Evolutionary conservation across 2,797 vertebrate species (phyloP), one percentile per base, ranked within the genome.

Genomic region (Steatocranus sp.): DNA sequence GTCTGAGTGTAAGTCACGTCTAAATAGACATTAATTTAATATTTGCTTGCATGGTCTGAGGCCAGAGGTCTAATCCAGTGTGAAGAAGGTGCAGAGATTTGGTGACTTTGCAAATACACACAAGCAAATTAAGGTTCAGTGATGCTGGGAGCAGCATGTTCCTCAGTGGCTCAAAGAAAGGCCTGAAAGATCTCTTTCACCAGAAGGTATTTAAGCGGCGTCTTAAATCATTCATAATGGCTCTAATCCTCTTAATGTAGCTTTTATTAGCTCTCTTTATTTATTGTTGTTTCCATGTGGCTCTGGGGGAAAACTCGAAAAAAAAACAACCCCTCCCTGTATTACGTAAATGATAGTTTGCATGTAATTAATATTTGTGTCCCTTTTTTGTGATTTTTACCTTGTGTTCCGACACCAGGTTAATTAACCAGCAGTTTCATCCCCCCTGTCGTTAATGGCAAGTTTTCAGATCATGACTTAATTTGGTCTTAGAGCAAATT

Each of bases 171-270:
- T 91, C 63, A 23, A 70, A 82, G 34, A 83, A 51, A 76, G 81
- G 78, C 78, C 43, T 86, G 36, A 78, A 79, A 87, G 79, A 77
- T 75, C 83, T 79, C 54, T 56, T 87, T 77, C 76, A 83, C 87
- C 83, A 79, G 87, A 91, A 94, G 85, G 86, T 88, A 80, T 92
- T 92, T 92, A 88, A 91, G 75, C 68, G 30, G 58, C 23, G 11
- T 88, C 82, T 90, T 95, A 68, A 95, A 94, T 96, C 90, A 96
- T 95, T 96, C 88, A 96, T 89, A 83, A 76, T 25, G 32, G 63
- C 76, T 11, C 85, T 91, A 90, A 93, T 94, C 88, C 89, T 89
- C 91, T 89, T 93, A 86, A 92, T 93, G 86, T 91, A 87, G 87
- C 90, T 87, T 93, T 90, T 95, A 92, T 93, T 94, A 86, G 86